phyloP scores from a whole-genome alignment of 2,113 vertebrate species.

The Turdus rufiventris region DNA sequence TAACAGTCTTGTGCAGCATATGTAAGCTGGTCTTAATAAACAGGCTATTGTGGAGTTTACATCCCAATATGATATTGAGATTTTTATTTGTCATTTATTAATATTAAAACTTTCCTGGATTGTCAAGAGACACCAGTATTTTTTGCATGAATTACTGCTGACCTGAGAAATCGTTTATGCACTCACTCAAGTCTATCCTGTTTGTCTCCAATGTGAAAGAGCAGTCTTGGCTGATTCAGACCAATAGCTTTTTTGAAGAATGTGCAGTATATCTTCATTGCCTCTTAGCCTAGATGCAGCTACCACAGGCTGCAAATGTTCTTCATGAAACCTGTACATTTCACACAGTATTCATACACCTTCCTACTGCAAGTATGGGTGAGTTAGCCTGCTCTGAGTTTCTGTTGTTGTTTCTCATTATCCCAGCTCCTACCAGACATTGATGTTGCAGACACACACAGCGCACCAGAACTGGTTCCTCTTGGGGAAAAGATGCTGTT shows the following conservation, averaged over 20 bases:
- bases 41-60: background rate
- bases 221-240: background rate
- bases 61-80: background rate
- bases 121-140: background rate
- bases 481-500: background rate
- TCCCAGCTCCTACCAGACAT: background rate
- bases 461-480: background rate
- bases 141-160: background rate
- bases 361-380: fast-evolving
- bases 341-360: no score
- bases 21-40: background rate
- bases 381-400: background rate
- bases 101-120: background rate
- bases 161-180: background rate
- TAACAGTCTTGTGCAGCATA: background rate
- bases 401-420: background rate
- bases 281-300: background rate
- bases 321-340: background rate
- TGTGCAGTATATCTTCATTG: background rate
- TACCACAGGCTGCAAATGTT: background rate
- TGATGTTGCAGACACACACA: background rate
- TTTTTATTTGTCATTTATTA: background rate
- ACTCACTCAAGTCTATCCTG: background rate
- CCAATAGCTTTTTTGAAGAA: background rate
- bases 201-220: background rate